Evolutionary conservation across 2,888 invertebrate genomes (phyloP), one percentile per base, ranked within the genome.

Genomic region (Actias luna): DNA sequence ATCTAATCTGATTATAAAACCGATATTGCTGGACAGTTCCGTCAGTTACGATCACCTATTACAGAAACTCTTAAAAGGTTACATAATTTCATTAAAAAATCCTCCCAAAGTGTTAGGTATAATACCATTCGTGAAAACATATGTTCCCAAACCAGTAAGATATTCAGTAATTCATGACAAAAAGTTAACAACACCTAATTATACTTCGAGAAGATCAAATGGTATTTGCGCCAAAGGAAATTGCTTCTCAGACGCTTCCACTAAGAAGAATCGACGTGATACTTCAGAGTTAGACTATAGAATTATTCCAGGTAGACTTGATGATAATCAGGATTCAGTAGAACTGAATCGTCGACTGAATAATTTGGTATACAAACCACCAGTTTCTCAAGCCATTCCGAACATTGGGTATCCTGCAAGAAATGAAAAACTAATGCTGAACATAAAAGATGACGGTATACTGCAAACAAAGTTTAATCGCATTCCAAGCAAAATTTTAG

Each of bases 31-130:
- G 27, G 85, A 87, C 0, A 75, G 80, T 50, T 69, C 78, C 14
- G 50, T 78, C 1, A 68, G 69, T 12, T 75, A 78, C 22, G 69
- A 64, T 65, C 70, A 58, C 39, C 58, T 22, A 25, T 4, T 18
- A 4, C 42, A n/a, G 22, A 42, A 25, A 8, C 31, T 57, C 57
- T 67, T 84, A 33, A 77, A 86, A 73, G 80, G 79, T 7, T 64
- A 87, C 64, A 69, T 88, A 2, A 67, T 88, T 1, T 77, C 80
- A 8, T 65, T 78, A 16, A 63, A 69, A 2, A 58, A 78, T 55
- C 87, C 88, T 5, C 75, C 78, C 12, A 82, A 73, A 63, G 69
- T 86, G 62, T 69, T 89, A 52, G 87, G 84, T 0, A 73, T 87
- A 14, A 78, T 88, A 65, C 85, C 86, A 0, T 62, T 87, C 25